Conservation (phyloP, 2,113 vertebrate species). For the Axis porcinus region DNA sequence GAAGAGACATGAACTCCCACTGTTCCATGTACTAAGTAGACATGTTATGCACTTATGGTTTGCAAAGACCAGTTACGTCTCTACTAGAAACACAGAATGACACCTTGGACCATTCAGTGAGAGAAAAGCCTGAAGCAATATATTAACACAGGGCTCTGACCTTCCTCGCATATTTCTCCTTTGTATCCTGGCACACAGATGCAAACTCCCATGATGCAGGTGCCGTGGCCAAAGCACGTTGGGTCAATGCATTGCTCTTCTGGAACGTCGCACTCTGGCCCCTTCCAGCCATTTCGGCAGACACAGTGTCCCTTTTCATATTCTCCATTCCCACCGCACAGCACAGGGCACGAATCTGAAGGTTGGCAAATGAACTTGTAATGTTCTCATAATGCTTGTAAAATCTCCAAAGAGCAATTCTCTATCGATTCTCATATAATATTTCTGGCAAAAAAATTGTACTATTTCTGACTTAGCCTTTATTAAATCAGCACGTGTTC, state of each 20-base stretch:
- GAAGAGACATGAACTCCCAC: not conserved
- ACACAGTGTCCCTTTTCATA: conserved; percentile 95
- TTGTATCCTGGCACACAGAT: conserved; percentile 95
- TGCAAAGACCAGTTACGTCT: conserved; percentile 16
- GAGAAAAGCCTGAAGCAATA: conserved; percentile 35
- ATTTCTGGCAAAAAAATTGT: conserved; percentile 45
- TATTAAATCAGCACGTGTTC: conserved; percentile 23
- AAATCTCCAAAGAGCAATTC: conserved; percentile 54
- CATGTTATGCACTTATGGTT: not conserved
- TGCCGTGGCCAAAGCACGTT: conserved; percentile 95
- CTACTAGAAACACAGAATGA: not conserved
- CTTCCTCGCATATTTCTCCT: conserved; percentile 95
- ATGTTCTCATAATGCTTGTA: conserved; percentile 49
- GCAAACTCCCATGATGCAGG: conserved; percentile 94
- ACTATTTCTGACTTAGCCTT: conserved; percentile 23
- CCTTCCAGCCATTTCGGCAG: conserved; percentile 94
- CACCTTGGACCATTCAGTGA: not conserved
- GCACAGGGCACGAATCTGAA: conserved; percentile 95
- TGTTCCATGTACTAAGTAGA: not conserved
- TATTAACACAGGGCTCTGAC: conserved; percentile 76
- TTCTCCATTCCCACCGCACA: conserved; percentile 95
- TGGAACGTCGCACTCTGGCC: conserved; percentile 94
- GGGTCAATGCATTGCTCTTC: conserved; percentile 97
- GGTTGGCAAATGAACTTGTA: conserved; percentile 56
- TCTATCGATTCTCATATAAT: conserved; percentile 44